phyloP scores from a whole-genome alignment of 2,797 vertebrate species.

The Schizothorax lantsangensis region DNA sequence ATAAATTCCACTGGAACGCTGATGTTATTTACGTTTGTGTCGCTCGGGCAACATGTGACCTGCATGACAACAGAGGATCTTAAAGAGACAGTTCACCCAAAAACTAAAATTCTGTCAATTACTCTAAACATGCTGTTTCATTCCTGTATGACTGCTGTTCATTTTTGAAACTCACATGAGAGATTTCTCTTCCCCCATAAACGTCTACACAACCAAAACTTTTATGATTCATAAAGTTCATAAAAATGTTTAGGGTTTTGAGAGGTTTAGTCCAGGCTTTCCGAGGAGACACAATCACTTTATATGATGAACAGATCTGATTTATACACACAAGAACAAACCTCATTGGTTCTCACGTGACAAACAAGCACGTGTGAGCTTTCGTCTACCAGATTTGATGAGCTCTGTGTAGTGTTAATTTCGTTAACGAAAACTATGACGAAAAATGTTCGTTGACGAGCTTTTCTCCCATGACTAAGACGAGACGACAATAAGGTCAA shows the following conservation, averaged over 20 bases:
- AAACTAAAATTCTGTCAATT: neutral
- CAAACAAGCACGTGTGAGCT: neutral
- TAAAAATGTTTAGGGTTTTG: neutral
- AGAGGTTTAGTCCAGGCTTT: neutral
- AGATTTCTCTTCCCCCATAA: neutral
- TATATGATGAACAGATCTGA: neutral
- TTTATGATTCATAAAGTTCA: neutral
- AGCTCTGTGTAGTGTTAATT: neutral
- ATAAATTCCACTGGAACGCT: slow-evolving; percentile 95
- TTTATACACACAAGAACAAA: neutral
- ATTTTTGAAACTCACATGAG: neutral
- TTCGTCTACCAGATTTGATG: neutral
- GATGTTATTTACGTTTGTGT: slow-evolving; percentile 85
- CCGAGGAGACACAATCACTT: too few species aligned
- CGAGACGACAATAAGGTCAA: too few species aligned
- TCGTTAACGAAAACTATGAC: too few species aligned
- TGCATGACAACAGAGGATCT: slow-evolving; percentile 58
- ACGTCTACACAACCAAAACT: neutral
- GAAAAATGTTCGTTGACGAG: too few species aligned
- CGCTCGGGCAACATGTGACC: slow-evolving; percentile 93
- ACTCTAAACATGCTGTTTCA: neutral
- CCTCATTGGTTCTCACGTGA: neutral
- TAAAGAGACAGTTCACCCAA: neutral
- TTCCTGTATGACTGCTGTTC: neutral
- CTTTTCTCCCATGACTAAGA: too few species aligned